A percentile compares a stretch with the other conserved stretches of the same genome.
These are phyloP conservation scores for Lutjanus campechanus DNA, from an alignment of 2,797 vertebrate species.

Conservation along the genomic window DNA sequence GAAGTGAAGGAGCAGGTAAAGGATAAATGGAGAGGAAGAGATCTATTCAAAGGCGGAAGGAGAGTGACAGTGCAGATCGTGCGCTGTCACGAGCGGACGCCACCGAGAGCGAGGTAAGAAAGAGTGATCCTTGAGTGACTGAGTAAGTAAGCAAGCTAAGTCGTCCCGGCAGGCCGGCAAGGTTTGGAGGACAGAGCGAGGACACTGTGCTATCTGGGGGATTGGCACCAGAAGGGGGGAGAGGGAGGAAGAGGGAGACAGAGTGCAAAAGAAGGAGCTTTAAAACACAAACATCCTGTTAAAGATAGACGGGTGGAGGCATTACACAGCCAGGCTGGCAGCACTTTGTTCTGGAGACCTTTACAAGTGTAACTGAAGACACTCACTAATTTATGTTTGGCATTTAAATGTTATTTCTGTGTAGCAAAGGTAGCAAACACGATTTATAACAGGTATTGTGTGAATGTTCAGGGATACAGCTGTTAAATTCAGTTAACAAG, in stretches of 20 bases:
- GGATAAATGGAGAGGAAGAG: slow-evolving; percentile 72
- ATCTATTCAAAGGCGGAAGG: slow-evolving; percentile 60
- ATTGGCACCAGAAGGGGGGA: slow-evolving; percentile 47
- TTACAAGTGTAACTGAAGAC: slow-evolving; percentile 55
- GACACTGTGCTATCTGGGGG: slow-evolving; percentile 67
- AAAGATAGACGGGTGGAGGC: slow-evolving; percentile 45
- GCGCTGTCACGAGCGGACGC: slow-evolving; percentile 52
- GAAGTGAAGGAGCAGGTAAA: slow-evolving; percentile 64
- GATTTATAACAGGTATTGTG: neutral
- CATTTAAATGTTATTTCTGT: slow-evolving; percentile 52
- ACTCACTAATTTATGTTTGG: slow-evolving; percentile 44
- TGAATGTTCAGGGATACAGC: slow-evolving; percentile 8
- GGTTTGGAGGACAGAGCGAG: slow-evolving; percentile 75
- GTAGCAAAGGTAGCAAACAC: neutral
- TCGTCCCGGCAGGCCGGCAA: slow-evolving; percentile 62
- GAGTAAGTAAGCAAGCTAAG: slow-evolving; percentile 62
- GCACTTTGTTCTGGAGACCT: slow-evolving; percentile 57
- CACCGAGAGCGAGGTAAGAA: slow-evolving; percentile 47
- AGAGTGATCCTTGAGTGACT: slow-evolving; percentile 70
- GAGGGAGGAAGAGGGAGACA: neutral
- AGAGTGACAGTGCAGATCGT: slow-evolving; percentile 68
- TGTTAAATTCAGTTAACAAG: neutral
- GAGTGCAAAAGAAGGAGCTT: slow-evolving; percentile 35
- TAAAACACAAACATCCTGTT: slow-evolving; percentile 62
- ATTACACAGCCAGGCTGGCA: slow-evolving; percentile 37